These are phyloP conservation scores for Virgularia gustaviana DNA, from an alignment of 92 coral and sea anemone genomes.

Conservation along the genomic window DNA sequence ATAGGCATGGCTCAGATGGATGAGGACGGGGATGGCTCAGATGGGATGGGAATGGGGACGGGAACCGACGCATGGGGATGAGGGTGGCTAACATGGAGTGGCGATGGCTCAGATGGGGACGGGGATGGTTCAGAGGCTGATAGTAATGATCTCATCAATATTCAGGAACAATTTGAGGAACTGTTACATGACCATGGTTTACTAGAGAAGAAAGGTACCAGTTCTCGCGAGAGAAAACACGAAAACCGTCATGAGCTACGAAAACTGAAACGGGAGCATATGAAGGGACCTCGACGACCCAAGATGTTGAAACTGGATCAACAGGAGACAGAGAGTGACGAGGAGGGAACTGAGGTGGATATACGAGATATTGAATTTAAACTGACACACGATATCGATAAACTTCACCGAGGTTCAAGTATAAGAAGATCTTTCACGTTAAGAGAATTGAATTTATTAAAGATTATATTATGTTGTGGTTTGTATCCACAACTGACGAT, in stretches of 20 bases:
- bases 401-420: constrained; percentile 56
- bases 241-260: constrained; percentile 73
- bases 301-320: constrained; percentile 84
- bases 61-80: too few relatives aligned
- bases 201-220: constrained; percentile 64
- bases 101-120: too few relatives aligned
- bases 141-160: too few relatives aligned
- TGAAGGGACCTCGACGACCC: constrained; percentile 67
- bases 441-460: constrained; percentile 81
- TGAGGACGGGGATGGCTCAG: too few relatives aligned
- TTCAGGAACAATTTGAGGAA: constrained; percentile 85
- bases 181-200: constrained; percentile 73
- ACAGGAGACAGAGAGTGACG: constrained; percentile 62
- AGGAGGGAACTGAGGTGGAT: constrained; percentile 70
- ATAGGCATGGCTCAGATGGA: too few relatives aligned
- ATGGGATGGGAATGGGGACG: too few relatives aligned
- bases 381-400: constrained; percentile 82
- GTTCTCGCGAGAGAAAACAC: constrained; percentile 66
- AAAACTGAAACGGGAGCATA: constrained; percentile 75
- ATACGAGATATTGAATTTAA: constrained; percentile 92
- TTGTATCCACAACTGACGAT: constrained; percentile 89
- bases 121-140: too few relatives aligned
- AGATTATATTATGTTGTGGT: constrained; percentile 87
- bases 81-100: too few relatives aligned
- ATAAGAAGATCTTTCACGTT: constrained; percentile 75